Base-by-base conservation (phyloP, 2,113 vertebrate species). In the Charina bottae region DNA sequence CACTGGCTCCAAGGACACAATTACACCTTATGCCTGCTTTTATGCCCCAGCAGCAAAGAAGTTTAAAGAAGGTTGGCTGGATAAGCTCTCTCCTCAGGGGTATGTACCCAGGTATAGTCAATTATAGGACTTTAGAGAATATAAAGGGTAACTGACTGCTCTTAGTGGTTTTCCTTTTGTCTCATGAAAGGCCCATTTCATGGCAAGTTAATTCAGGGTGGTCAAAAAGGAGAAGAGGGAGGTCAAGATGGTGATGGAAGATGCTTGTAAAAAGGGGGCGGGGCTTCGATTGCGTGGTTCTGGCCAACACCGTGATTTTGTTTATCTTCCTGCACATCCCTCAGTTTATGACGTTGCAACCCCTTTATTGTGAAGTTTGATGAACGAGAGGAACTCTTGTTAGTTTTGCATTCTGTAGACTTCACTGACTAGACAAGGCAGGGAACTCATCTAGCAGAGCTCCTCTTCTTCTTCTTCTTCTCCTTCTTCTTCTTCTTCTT, bases 11-110 rank as follows among this genome's bases (percentile, higher is more conserved):
- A 95, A 90, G 28, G 96, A 97, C 26, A 90, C 95, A 10, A 99
- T 99, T 95, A 97, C 98, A 24, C 99, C 99, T 0, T 99, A 99
- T n/a, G 99, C 99, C 3, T 99, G 99, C 93, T 99, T 98, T 97
- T 99, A 99, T 58, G 98, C 98, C 88, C 93, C 97, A 0, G 96
- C 98, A 55, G 93, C 95, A 72, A 96, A 94, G 87, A 97, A 97
- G 87, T 87, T 97, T 91, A 99, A 98, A 97, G 97, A 97, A 12
- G 99, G 99, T 46, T 99, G 99, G 99, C 97, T 99, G 96, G 99
- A 99, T 96, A 99, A 99, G 93, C 98, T 99, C 23, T 99, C 99
- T 0, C 99, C 99, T 94, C 99, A 99, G 96, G 98, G 99, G 99
- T 99, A 97, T 89, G 97, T 56, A 53, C 37, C 93, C 13, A 9